These are phyloP conservation scores for Antechinus stuartii DNA, from an alignment of 2,113 vertebrate species.

Conservation along the genomic window DNA sequence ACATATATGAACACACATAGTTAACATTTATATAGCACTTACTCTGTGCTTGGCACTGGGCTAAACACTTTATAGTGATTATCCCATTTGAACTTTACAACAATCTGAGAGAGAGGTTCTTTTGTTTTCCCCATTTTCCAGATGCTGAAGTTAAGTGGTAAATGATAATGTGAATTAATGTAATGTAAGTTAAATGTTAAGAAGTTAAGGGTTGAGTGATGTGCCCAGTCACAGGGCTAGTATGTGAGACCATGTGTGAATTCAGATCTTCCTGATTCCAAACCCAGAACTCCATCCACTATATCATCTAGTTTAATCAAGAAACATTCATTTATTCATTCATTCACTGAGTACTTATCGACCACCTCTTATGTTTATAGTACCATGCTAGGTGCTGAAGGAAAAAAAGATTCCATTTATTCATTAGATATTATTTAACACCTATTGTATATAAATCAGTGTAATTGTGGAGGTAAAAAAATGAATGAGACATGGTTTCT, in stretches of 20 bases:
- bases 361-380: not conserved
- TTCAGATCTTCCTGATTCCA: not conserved
- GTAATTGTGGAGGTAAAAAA: not conserved
- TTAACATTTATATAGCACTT: not conserved
- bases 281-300: not conserved
- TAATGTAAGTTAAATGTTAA: too few relatives aligned
- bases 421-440: not conserved
- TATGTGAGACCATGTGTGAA: not conserved
- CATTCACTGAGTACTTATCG: not conserved
- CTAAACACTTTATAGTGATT: not conserved
- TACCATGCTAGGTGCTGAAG: not conserved
- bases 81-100: not conserved
- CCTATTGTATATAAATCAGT: not conserved
- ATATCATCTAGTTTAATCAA: not conserved
- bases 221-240: not conserved
- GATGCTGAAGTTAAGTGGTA: not conserved
- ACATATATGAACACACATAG: not conserved
- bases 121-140: not conserved
- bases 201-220: not conserved
- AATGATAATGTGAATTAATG: too few relatives aligned
- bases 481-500: not conserved
- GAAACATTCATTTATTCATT: not conserved
- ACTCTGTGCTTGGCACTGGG: not conserved
- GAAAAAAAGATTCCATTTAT: not conserved
- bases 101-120: not conserved